Evolutionary conservation across 1,140 invertebrate genomes (phyloP), one percentile per base, ranked within the genome.

Genomic region (Centruroides sculpturatus): DNA sequence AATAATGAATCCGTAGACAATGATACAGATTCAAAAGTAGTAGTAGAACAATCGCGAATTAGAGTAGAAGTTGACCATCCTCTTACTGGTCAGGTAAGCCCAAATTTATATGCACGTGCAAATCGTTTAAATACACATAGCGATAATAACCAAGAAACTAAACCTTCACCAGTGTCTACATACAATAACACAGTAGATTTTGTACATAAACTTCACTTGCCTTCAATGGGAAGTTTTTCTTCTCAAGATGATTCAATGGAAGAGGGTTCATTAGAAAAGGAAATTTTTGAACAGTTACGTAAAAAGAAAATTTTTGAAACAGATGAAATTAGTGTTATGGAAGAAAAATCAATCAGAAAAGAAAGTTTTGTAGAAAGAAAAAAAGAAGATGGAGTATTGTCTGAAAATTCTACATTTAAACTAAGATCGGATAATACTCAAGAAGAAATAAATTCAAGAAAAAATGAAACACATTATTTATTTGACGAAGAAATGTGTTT

Each of bases 231-330:
- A 47, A 76, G 72, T 64, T 78, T 71, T 60, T 78, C 77, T 7
- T 71, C 69, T 59, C 69, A 72, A 34, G 77, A 78, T 69, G 76
- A 78, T 66, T 74, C 76, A 3, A 66, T 77, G 9, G 59, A 64
- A 36, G 41, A 74, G 71, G 57, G 71, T 13, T 68, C 51, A 0
- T 36, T 53, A 53, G 51, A 53, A 36, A 53, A 36, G 51, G 51
- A 53, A 53, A 53, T 53, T 36, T 53, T 53, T 53, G 51, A 53
- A 34, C 35, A 53, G 23, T 36, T 53, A 8, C 51, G 51, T 23
- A 53, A 53, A 8, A 53, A 53, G 51, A 53, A 41, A 41, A 41
- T 41, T 6, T 41, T 41, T 41, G 41, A 41, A 41, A 41, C 41
- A 41, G 41, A 41, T 41, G 41, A 41, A 41, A 41, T 41, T 41